phyloP scores from a whole-genome alignment of 2,113 vertebrate species.

The Suricata suricatta region DNA sequence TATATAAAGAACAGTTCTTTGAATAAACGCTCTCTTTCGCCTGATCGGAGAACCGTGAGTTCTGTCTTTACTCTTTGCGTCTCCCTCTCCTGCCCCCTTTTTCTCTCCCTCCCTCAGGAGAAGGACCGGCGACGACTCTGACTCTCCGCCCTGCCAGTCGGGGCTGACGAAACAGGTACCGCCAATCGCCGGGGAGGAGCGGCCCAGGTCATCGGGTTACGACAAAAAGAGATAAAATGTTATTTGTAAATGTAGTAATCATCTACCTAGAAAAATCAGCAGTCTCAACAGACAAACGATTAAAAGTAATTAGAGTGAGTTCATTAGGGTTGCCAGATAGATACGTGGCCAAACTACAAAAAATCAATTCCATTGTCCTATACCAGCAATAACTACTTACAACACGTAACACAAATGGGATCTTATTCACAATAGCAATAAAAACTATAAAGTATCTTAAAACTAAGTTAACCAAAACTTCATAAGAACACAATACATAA shows the following conservation, averaged over 20 bases:
- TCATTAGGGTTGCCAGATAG: neutral
- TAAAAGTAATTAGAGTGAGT: neutral
- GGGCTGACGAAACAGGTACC: too few relatives aligned
- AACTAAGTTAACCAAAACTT: neutral
- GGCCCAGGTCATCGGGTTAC: too few relatives aligned
- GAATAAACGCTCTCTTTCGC: too few relatives aligned
- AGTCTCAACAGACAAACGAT: neutral
- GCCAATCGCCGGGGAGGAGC: too few relatives aligned
- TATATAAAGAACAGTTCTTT: too few relatives aligned
- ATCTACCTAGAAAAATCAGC: neutral
- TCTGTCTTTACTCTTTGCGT: too few relatives aligned
- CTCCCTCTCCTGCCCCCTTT: too few relatives aligned
- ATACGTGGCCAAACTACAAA: neutral
- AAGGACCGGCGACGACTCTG: too few relatives aligned
- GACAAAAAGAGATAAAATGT: neutral
- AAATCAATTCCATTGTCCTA: neutral
- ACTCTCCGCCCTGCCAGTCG: too few relatives aligned
- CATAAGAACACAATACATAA: neutral
- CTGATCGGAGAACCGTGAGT: too few relatives aligned
- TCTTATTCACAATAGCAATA: neutral
- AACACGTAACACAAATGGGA: neutral
- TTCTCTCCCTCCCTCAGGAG: too few relatives aligned
- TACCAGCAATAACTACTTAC: neutral
- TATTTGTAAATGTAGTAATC: neutral
- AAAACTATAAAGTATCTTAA: neutral